Evolutionary conservation across 1,140 invertebrate genomes (phyloP), one percentile per base, ranked within the genome.

Genomic region (Solenopsis fugax): DNA sequence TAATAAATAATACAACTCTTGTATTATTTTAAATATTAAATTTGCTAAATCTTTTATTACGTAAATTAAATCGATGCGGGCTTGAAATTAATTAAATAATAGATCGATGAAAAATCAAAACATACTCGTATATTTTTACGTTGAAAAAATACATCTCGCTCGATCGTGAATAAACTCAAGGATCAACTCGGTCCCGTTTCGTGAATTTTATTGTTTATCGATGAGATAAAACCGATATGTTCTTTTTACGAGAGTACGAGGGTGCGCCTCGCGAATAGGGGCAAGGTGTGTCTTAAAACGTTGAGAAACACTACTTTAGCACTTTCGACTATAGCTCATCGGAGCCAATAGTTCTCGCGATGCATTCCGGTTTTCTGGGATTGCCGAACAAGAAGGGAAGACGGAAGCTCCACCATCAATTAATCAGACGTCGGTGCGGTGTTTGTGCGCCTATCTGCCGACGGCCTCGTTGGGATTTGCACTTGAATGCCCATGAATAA

Each of bases 401-500:
- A 73, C 82, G 86, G 71, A 89, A 85, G 78, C 85, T 87, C 75
- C 82, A 60, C 72, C 89, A 91, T 91, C 90, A 90, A 90, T 92
- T 91, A 91, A 71, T 88, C 86, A 88, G 85, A 88, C 84, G 86
- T 85, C 84, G 86, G 41, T 85, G 58, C 75, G 72, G 76, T 87
- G 88, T 88, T 85, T 87, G 87, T 69, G 81, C 71, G 82, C 62
- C 89, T 86, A 89, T 92, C 88, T 90, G 80, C 88, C 60, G 73
- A 62, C 85, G 84, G 80, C 73, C 72, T 91, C 85, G 87, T 90
- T 91, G 90, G 85, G 82, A 91, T 92, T 93, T 90, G 81, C 91
- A 88, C 85, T 91, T 84, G 90, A 92, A 91, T 89, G 86, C 75
- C 85, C 85, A 92, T 92, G 92, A 93, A 93, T 92, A 92, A 92